Evolutionary conservation across 2,888 invertebrate genomes (phyloP).

Genomic region (Tridacna crocea): DNA sequence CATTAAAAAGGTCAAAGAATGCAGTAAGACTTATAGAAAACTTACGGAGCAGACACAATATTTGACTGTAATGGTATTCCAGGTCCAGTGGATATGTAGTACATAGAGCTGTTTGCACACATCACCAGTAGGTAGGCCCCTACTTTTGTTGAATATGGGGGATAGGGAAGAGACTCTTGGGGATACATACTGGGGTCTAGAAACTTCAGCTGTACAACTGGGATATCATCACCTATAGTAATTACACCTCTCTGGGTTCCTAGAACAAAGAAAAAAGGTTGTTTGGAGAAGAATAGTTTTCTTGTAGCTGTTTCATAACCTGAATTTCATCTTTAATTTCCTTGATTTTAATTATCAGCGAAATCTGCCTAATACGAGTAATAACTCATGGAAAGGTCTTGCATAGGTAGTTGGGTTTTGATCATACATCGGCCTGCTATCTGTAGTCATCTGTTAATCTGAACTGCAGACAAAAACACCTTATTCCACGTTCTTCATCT

Average conservation of each 20-base stretch:
- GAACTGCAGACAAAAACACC: no score
- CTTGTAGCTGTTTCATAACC: no score
- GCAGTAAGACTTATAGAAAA: background rate
- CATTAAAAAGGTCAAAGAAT: no score
- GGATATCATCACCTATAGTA: constrained; percentile 58
- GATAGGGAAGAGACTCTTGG: constrained; percentile 64
- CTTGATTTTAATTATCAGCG: no score
- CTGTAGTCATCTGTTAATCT: no score
- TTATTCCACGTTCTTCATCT: no score
- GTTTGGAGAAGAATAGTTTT: no score
- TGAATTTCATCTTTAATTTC: no score
- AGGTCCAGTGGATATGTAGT: constrained; percentile 53
- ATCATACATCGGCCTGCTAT: no score
- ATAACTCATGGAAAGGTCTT: no score
- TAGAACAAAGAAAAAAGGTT: constrained; percentile 30
- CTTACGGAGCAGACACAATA: constrained; percentile 58
- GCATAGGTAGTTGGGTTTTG: no score
- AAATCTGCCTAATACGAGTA: no score
- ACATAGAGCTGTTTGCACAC: constrained; percentile 71
- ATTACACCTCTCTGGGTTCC: constrained; percentile 74
- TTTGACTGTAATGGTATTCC: constrained; percentile 54
- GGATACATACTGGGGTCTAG: constrained; percentile 75
- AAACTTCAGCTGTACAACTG: constrained; percentile 70
- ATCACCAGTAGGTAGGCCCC: constrained; percentile 69
- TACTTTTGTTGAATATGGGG: constrained; percentile 69